Percentiles rank a stretch among this genome's conserved stretches.
These are phyloP conservation scores for Dipodomys stephensi DNA, from an alignment of 2,113 vertebrate genomes.

Conservation along the genomic window DNA sequence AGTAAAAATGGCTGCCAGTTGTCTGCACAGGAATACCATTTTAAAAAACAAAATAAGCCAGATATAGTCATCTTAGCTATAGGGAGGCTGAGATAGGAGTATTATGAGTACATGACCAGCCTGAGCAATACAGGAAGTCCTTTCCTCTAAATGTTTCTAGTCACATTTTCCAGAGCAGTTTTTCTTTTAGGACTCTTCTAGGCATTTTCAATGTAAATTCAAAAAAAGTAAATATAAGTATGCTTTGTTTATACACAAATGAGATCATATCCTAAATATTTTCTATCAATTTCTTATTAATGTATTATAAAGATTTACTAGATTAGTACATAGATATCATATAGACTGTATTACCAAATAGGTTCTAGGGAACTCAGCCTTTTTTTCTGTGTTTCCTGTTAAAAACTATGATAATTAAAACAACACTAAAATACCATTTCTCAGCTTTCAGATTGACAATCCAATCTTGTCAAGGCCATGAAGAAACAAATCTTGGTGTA, in stretches of 20 bases:
- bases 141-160: background rate
- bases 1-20: background rate
- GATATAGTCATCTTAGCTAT: background rate
- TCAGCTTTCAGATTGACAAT: background rate
- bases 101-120: too few species aligned
- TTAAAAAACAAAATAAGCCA: slow-evolving; percentile 26
- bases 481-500: background rate
- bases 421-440: slow-evolving; percentile 2
- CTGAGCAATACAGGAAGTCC: too few species aligned
- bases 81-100: too few species aligned
- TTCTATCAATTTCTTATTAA: background rate
- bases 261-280: background rate
- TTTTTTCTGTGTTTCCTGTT: background rate
- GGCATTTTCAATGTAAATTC: background rate
- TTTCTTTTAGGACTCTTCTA: background rate
- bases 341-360: background rate
- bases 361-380: background rate
- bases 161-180: background rate
- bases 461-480: background rate
- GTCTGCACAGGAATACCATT: background rate
- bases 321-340: background rate
- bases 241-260: slow-evolving; percentile 6
- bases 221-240: background rate
- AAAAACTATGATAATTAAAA: background rate
- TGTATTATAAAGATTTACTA: background rate